Conservation (phyloP, 2,113 vertebrate species). For the Climacteris rufus region DNA sequence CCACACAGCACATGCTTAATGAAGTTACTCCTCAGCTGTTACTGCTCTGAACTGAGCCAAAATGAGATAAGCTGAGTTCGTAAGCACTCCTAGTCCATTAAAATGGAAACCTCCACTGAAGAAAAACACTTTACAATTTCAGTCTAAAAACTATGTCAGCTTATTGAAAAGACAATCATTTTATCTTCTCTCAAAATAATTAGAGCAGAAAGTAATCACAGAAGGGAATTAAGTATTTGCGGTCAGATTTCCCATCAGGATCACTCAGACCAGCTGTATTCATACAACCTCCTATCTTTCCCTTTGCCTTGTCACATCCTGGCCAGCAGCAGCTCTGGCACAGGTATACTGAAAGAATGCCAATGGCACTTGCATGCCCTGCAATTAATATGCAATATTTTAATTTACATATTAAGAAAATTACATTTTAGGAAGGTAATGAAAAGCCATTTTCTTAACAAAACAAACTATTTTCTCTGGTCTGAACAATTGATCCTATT, state of each 20-base stretch:
- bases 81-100: background rate
- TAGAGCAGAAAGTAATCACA: constrained; percentile 19
- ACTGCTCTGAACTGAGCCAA: constrained; percentile 5
- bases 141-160: background rate
- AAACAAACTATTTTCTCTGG: background rate
- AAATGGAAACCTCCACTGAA: background rate
- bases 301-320: background rate
- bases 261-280: background rate
- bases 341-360: background rate
- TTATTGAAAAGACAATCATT: background rate
- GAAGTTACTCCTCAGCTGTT: constrained; percentile 22
- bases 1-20: constrained; percentile 24
- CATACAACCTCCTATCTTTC: background rate
- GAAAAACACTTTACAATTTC: background rate
- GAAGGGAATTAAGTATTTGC: background rate
- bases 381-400: background rate
- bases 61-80: background rate
- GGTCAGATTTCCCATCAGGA: background rate
- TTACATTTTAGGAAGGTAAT: background rate
- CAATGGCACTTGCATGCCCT: background rate
- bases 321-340: constrained; percentile 6
- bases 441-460: background rate
- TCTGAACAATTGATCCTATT: background rate
- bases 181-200: background rate
- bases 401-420: background rate